Conservation (phyloP, 2,888 invertebrate genomes). For the Alloscopus bannaensis region DNA sequence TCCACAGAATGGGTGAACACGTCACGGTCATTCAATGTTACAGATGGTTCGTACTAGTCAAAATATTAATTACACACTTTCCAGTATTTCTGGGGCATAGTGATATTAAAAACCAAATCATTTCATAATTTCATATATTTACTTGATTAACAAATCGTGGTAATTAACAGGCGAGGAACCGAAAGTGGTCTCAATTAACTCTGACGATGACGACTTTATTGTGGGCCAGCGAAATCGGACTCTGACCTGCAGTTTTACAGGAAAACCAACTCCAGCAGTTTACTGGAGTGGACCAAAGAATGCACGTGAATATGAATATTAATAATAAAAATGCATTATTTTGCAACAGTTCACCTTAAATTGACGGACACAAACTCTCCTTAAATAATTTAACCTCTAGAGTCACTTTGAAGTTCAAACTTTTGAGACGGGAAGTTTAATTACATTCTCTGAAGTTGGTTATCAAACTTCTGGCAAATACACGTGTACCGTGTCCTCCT, state of each 20-base stretch:
- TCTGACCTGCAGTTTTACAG: conserved; percentile 32
- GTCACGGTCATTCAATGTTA: conserved; percentile 8
- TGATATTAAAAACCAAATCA: not conserved
- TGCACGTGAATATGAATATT: not conserved
- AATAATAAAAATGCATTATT: conserved; percentile 12
- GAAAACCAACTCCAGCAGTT: conserved; percentile 36
- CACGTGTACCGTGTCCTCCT: conserved; percentile 22
- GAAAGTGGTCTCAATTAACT: conserved; percentile 6
- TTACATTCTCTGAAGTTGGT: conserved; percentile 25
- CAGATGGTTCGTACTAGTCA: conserved; percentile 34
- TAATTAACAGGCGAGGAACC: conserved; percentile 35
- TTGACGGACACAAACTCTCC: too few relatives aligned
- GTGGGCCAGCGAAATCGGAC: conserved; percentile 36
- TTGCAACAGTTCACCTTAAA: too few relatives aligned
- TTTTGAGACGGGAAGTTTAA: too few relatives aligned
- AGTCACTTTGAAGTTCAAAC: too few relatives aligned
- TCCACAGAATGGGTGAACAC: conserved; percentile 47
- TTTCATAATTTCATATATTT: conserved; percentile 13
- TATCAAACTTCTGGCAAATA: conserved; percentile 32
- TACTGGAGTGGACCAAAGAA: conserved; percentile 33
- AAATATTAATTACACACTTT: too few relatives aligned
- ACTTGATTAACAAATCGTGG: conserved; percentile 6
- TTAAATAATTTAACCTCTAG: too few relatives aligned
- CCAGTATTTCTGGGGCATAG: too few relatives aligned
- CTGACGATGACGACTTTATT: conserved; percentile 3